phyloP scores from a whole-genome alignment of 2,797 vertebrate species.

The Darevskia nairensis region DNA sequence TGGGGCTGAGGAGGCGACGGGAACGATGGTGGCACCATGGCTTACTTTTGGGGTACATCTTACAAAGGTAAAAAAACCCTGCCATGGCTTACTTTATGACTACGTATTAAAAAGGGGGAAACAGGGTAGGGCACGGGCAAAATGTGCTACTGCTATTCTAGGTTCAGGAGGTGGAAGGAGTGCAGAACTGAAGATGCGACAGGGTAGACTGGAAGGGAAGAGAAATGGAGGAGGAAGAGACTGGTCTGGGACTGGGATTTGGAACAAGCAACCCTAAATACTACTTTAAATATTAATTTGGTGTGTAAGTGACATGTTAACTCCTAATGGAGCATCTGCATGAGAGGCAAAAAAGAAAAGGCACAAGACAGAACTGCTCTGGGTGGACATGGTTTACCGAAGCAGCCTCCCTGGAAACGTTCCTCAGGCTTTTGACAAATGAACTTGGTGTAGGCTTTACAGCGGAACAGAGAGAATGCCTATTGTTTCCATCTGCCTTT shows the following conservation, averaged over 20 bases:
- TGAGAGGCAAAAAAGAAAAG: constrained; percentile 42
- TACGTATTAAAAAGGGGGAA: too few relatives aligned
- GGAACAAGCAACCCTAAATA: constrained; percentile 52
- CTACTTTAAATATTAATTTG: constrained; percentile 64
- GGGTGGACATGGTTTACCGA: constrained; percentile 56
- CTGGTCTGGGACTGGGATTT: constrained; percentile 40
- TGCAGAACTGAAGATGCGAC: neutral
- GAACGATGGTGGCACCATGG: too few relatives aligned
- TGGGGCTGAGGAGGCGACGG: too few relatives aligned
- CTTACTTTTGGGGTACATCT: too few relatives aligned
- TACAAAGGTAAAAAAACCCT: too few relatives aligned
- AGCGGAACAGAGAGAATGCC: constrained; percentile 50
- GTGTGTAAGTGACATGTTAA: constrained; percentile 56
- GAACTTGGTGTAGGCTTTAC: constrained; percentile 64
- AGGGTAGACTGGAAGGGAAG: neutral
- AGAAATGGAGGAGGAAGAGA: neutral
- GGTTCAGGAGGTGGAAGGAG: neutral
- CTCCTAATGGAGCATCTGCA: constrained; percentile 53
- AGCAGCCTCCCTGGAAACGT: constrained; percentile 61
- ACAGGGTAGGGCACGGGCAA: neutral
- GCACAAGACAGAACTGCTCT: constrained; percentile 47
- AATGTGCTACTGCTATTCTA: neutral
- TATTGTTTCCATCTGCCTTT: constrained; percentile 71
- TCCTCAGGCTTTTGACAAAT: constrained; percentile 69
- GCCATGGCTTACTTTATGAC: too few relatives aligned